phyloP scores from a whole-genome alignment of 1,140 invertebrate genomes.

The Scylla paramamosain region DNA sequence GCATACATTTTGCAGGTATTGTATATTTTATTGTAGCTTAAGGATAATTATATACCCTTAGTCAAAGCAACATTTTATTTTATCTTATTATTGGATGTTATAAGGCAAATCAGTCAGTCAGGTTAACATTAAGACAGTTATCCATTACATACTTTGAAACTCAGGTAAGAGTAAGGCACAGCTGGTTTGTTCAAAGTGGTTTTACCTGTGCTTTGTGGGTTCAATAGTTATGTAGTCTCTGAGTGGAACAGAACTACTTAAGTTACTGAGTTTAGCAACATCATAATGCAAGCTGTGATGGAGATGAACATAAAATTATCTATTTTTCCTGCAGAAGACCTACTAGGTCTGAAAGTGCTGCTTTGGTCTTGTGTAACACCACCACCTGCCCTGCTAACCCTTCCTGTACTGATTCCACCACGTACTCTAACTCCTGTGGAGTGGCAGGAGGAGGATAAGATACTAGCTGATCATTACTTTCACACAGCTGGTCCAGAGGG shows the following conservation, averaged over 20 bases:
- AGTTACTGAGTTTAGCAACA: neutral
- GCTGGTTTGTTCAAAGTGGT: no score
- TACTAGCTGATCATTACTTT: conserved; percentile 71
- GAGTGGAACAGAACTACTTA: neutral
- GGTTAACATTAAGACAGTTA: neutral
- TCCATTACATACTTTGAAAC: neutral
- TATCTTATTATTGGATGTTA: neutral
- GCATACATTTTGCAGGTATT: no score
- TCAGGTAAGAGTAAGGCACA: neutral
- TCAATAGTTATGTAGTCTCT: neutral
- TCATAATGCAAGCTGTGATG: neutral
- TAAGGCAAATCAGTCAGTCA: neutral
- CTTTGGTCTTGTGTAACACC: conserved; percentile 73
- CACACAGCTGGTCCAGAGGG: conserved; percentile 61
- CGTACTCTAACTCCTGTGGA: conserved; percentile 57
- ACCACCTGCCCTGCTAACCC: conserved; percentile 76
- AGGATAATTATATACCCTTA: neutral
- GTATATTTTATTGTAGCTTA: neutral
- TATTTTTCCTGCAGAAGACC: conserved; percentile 74
- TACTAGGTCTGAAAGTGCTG: conserved; percentile 73
- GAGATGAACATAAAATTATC: neutral
- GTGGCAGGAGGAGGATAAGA: conserved; percentile 65
- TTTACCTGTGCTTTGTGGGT: no score
- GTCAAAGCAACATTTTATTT: neutral
- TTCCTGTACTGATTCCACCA: conserved; percentile 71